A percentile compares a stretch with the other conserved stretches of the same genome.
Conservation (phyloP, 2,888 invertebrate genomes). For the Spilarctia lutea region DNA sequence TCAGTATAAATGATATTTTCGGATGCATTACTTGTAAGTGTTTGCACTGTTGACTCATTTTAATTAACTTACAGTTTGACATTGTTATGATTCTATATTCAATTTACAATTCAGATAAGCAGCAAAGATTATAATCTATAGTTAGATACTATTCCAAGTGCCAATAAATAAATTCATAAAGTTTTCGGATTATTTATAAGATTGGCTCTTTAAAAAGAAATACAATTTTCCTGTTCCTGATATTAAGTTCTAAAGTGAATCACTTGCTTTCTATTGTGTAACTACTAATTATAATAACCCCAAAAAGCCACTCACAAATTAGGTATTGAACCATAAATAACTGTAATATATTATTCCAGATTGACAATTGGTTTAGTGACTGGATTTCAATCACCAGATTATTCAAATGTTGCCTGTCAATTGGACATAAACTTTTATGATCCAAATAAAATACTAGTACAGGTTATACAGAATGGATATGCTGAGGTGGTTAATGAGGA, state of each 20-base stretch:
- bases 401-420: conserved; percentile 65
- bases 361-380: conserved; percentile 61
- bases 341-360: conserved; percentile 50
- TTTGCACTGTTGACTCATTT: background rate
- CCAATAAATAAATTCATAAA: background rate
- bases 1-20: background rate
- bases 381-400: conserved; percentile 57
- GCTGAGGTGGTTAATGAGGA: conserved; percentile 42
- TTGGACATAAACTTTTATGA: conserved; percentile 56
- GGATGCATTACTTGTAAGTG: background rate
- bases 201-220: background rate
- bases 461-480: conserved; percentile 54
- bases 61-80: background rate
- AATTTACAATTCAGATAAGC: background rate
- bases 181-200: background rate
- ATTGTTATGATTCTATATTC: background rate
- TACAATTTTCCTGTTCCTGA: background rate
- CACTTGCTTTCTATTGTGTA: background rate
- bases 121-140: background rate
- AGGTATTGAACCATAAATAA: background rate
- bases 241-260: background rate
- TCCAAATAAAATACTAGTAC: conserved; percentile 46
- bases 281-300: background rate
- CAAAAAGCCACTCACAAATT: background rate
- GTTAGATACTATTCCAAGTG: background rate